Conservation (phyloP, 2,113 vertebrate genomes). For the Apodemus sylvaticus region DNA sequence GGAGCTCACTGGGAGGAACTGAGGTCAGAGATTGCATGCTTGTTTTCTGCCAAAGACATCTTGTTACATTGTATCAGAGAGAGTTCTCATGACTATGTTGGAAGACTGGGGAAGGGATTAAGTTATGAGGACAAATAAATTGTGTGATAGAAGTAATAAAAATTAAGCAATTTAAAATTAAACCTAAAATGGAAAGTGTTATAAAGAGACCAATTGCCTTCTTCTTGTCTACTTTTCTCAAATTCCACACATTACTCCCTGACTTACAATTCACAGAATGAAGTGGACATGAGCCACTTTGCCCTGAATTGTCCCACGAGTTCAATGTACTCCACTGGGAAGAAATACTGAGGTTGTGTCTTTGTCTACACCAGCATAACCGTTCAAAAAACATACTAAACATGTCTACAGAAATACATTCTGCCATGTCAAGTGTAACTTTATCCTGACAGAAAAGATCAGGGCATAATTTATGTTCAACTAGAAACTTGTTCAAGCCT, state of each 20-base stretch:
- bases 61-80: not conserved
- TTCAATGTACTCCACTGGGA: not conserved
- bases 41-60: not conserved
- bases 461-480: not conserved
- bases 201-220: not conserved
- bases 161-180: conserved; percentile 9
- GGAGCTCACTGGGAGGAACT: not conserved
- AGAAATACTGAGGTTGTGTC: not conserved
- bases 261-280: not conserved
- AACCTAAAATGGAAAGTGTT: not conserved
- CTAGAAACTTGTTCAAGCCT: not conserved
- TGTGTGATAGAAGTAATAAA: not conserved
- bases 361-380: not conserved
- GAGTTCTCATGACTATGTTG: not conserved
- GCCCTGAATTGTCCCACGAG: not conserved
- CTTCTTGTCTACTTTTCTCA: fast-evolving
- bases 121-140: not conserved
- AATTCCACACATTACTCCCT: not conserved
- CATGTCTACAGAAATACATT: not conserved
- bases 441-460: not conserved
- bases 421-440: not conserved
- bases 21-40: not conserved
- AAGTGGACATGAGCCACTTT: not conserved
- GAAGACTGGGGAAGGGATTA: not conserved
- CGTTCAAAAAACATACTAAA: not conserved